A percentile compares a stretch with the other conserved stretches of the same genome.
Evolutionary conservation across 2,113 vertebrate genomes (phyloP).

Genomic region (Grammomys dolichurus): DNA sequence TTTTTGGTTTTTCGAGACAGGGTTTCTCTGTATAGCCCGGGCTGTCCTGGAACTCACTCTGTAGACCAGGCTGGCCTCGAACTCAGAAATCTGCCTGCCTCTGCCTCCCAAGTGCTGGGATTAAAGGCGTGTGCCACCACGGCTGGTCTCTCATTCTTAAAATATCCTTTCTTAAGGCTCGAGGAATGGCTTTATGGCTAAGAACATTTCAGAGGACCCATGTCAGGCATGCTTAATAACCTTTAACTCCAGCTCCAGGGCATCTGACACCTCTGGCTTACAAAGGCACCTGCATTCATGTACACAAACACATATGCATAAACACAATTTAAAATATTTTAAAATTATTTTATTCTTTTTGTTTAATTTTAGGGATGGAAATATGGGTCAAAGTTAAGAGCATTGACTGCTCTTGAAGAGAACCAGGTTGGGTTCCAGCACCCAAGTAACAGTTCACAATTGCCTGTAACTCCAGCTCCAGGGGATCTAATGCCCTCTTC

Average conservation of each 20-base stretch:
- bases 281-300: background rate
- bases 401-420: background rate
- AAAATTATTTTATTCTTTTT: background rate
- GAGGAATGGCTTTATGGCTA: background rate
- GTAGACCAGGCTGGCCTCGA: no score
- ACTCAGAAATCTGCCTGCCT: no score
- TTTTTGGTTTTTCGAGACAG: no score
- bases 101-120: no score
- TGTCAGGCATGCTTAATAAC: background rate
- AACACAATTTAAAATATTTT: background rate
- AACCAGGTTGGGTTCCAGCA: background rate
- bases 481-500: background rate
- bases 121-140: no score
- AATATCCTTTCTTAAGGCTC: background rate
- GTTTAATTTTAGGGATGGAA: background rate
- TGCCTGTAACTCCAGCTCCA: background rate
- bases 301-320: background rate
- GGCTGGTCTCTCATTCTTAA: background rate
- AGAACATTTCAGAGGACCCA: background rate
- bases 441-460: background rate
- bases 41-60: no score
- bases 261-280: background rate
- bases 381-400: background rate
- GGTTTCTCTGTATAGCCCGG: no score
- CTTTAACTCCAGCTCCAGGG: background rate